phyloP scores from a whole-genome alignment of 2,888 invertebrate genomes.

The Eugnorisma glareosa region DNA sequence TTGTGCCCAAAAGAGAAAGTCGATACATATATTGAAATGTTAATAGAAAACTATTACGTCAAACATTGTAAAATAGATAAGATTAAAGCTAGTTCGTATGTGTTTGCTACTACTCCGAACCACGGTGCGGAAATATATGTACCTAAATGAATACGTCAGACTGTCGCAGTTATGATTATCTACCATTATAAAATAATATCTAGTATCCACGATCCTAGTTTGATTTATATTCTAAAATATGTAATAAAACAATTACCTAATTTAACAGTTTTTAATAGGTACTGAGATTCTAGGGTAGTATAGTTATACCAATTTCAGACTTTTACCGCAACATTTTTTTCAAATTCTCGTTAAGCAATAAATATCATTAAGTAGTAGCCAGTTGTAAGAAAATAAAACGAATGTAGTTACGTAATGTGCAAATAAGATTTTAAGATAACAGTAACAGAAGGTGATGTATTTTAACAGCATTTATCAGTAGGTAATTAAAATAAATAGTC shows the following conservation, averaged over 20 bases:
- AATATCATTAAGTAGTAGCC: background rate
- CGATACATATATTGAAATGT: conserved; percentile 91
- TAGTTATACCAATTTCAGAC: background rate
- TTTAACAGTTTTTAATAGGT: background rate
- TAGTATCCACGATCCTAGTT: too few species aligned
- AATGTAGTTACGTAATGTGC: background rate
- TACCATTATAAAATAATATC: too few species aligned
- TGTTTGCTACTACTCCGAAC: conserved; percentile 94
- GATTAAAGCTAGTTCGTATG: conserved; percentile 89
- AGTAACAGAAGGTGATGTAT: conserved; percentile 15
- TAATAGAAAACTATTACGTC: conserved; percentile 93
- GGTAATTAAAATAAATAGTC: background rate
- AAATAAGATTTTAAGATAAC: background rate
- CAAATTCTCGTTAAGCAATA: background rate
- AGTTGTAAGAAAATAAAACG: background rate
- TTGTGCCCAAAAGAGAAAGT: conserved; percentile 93
- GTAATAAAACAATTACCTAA: background rate
- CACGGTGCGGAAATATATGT: conserved; percentile 91
- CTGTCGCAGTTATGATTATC: background rate
- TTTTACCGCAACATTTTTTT: conserved; percentile 21
- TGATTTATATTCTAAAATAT: background rate
- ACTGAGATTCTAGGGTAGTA: background rate
- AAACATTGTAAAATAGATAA: conserved; percentile 88
- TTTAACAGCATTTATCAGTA: conserved; percentile 39
- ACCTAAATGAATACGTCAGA: conserved; percentile 37